These are phyloP conservation scores for Rissa tridactyla DNA, from an alignment of 2,113 vertebrate species.

Conservation along the genomic window DNA sequence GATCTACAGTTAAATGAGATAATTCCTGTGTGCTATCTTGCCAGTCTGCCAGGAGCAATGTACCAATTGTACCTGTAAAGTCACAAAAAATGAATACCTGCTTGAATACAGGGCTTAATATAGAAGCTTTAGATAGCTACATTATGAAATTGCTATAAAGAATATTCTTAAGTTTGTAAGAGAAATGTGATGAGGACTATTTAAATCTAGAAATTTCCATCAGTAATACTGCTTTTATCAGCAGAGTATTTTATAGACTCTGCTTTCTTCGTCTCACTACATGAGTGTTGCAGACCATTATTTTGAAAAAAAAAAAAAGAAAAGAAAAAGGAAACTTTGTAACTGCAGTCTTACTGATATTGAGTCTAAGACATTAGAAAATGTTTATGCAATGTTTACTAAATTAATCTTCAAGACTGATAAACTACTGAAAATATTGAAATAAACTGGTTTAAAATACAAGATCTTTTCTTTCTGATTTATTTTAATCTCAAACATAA, in stretches of 20 bases:
- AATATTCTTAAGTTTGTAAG: constrained; percentile 36
- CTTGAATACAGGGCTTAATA: constrained; percentile 26
- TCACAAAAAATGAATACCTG: constrained; percentile 26
- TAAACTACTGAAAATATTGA: not conserved
- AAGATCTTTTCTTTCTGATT: not conserved
- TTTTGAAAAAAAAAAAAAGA: not conserved
- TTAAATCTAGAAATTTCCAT: not conserved
- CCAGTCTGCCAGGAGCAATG: constrained; percentile 23
- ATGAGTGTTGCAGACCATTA: not conserved
- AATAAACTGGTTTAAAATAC: not conserved
- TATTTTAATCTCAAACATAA: not conserved
- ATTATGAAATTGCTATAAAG: constrained; percentile 14
- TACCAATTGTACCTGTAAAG: constrained; percentile 8
- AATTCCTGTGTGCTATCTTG: constrained; percentile 41
- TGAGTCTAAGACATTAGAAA: not conserved
- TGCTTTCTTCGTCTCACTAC: not conserved
- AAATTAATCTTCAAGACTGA: not conserved
- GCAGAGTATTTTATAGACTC: not conserved
- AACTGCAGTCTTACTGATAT: not conserved
- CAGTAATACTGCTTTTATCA: not conserved
- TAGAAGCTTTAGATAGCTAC: constrained; percentile 29
- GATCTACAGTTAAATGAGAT: constrained; percentile 65
- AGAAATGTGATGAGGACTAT: not conserved
- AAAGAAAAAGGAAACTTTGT: not conserved
- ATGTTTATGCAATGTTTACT: not conserved